Evolutionary conservation across 2,797 vertebrate genomes (phyloP).

Genomic region (Naso thynnoides): DNA sequence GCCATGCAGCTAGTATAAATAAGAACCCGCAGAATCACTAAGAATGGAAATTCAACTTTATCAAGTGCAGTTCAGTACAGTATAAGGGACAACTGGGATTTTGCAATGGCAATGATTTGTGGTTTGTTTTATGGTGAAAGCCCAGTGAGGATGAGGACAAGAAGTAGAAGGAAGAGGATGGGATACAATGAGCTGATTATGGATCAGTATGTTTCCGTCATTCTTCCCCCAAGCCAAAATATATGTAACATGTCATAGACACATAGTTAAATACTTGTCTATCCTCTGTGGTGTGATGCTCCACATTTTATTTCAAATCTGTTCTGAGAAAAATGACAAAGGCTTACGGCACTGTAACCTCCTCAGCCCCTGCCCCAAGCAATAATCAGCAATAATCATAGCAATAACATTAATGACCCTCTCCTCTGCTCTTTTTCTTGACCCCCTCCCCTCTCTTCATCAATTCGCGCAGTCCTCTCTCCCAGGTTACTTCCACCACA

Average conservation of each 20-base stretch:
- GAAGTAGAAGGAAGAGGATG: neutral
- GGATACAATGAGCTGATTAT: conserved; percentile 21
- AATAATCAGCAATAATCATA: conserved; percentile 57
- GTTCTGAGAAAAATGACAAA: conserved; percentile 62
- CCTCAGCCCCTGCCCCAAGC: conserved; percentile 25
- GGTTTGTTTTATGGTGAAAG: neutral
- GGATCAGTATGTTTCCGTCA: conserved; percentile 42
- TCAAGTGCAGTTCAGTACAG: neutral
- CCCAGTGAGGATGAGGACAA: neutral
- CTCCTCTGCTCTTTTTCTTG: conserved; percentile 43
- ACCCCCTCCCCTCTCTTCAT: conserved; percentile 63
- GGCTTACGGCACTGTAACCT: conserved; percentile 64
- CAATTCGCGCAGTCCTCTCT: conserved; percentile 46
- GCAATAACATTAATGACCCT: conserved; percentile 70
- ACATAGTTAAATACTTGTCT: conserved; percentile 46
- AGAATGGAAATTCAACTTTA: neutral
- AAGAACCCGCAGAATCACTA: conserved; percentile 8
- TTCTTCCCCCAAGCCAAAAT: conserved; percentile 50
- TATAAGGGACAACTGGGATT: neutral
- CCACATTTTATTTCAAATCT: conserved; percentile 53
- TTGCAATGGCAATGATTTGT: neutral
- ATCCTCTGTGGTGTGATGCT: conserved; percentile 33
- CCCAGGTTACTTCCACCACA: conserved; percentile 78
- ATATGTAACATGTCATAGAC: conserved; percentile 45
- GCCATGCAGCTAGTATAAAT: neutral